These are phyloP conservation scores for Phaethon lepturus DNA, from an alignment of 2,113 vertebrate species.

Conservation along the genomic window DNA sequence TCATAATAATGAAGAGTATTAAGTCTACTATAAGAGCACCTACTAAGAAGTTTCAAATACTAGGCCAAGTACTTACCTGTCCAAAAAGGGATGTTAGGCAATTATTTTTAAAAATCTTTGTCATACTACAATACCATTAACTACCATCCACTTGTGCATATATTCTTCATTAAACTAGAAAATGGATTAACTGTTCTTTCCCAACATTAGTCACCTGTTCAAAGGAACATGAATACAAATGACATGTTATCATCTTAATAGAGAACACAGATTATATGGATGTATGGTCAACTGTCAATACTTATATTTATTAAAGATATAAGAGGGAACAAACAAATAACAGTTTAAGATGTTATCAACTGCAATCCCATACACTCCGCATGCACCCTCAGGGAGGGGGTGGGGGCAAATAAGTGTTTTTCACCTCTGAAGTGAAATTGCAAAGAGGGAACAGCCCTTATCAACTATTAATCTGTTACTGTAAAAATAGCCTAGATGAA, in stretches of 20 bases:
- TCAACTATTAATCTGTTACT: neutral
- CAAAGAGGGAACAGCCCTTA: neutral
- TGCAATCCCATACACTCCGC: neutral
- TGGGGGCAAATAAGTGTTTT: neutral
- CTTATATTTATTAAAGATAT: neutral
- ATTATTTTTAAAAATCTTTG: neutral
- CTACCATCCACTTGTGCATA: neutral
- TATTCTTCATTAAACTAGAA: neutral
- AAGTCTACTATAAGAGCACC: neutral
- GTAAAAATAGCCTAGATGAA: neutral
- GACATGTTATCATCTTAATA: neutral
- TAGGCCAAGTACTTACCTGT: neutral
- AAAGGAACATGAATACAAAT: neutral
- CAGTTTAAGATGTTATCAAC: neutral
- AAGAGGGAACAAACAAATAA: neutral
- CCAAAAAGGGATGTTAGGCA: neutral
- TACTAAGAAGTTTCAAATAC: neutral
- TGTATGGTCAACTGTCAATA: neutral
- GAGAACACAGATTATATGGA: neutral
- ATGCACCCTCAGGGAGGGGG: fast-evolving
- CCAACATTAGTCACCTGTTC: neutral
- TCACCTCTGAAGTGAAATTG: neutral
- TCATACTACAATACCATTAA: neutral
- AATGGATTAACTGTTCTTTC: fast-evolving
- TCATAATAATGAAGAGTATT: neutral